Evolutionary conservation across 2,797 vertebrate genomes (phyloP), one percentile per base, ranked within the genome.

Genomic region (Macrochelys suwanniensis): DNA sequence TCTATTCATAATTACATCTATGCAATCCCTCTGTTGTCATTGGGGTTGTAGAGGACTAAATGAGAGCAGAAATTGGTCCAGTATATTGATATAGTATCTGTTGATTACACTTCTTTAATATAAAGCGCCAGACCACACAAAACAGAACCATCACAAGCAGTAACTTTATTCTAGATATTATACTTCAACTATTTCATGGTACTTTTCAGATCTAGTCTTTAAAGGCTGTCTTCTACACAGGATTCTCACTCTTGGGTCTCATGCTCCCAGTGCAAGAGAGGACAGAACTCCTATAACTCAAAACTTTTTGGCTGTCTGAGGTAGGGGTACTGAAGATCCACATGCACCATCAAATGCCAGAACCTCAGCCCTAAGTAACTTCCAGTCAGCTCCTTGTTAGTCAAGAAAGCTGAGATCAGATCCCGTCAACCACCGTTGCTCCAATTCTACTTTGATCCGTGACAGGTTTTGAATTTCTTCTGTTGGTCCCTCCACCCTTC

Each of bases 401-500:
- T 12, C 57, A 80, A 23, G 9, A 86, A 47, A 76, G 42, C 42
- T 84, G 47, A 42, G 2, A 11, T 87, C 33, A 53, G 59, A 19
- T 56, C 61, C 45, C 65, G 5, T 78, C 65, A 82, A 4, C 45
- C 84, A 47, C 9, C 1, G 11, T 31, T 17, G 45, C 19, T 94
- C 8, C 4, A 59, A n/a, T 11, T 2, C 53, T 49, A 85, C 42
- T 42, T 56, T 54, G 7, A 53, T 74, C 25, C 1, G 9, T 59
- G n/a, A 37, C n/a, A 37, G 50, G 0, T 0, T 83, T 0, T 76
- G 71, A 76, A 50, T 92, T 68, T 88, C 1, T 25, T 80, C 11
- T 79, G 13, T 65, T 87, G 17, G 33, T n/a, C 8, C 1, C 8
- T 85, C 53, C 50, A 11, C 77, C 5, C 80, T 88, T 82, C 71